Percentiles rank a stretch among this genome's conserved stretches.
These are phyloP conservation scores for Pionites leucogaster DNA, from an alignment of 2,113 vertebrate genomes.

Conservation along the genomic window DNA sequence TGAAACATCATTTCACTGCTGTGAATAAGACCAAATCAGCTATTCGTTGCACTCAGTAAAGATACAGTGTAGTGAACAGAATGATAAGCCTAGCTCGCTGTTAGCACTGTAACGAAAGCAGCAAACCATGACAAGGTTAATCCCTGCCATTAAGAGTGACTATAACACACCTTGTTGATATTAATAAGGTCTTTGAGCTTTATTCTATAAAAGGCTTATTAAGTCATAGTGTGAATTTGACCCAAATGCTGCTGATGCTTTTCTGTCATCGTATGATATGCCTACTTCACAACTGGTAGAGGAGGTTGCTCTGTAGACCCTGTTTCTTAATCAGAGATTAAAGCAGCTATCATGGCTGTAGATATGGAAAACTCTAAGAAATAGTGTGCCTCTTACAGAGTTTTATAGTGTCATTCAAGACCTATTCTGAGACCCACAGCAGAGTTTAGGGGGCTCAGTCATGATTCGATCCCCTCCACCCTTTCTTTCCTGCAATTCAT, in stretches of 20 bases:
- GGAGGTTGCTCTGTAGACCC: background rate
- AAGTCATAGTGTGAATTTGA: conserved; percentile 54
- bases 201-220: conserved; percentile 63
- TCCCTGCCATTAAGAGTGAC: conserved; percentile 64
- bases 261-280: conserved; percentile 18
- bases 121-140: conserved; percentile 69
- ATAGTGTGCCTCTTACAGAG: background rate
- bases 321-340: conserved; percentile 43
- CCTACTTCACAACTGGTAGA: background rate
- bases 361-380: conserved; percentile 18
- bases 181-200: conserved; percentile 65
- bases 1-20: conserved; percentile 60
- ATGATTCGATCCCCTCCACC: background rate
- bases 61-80: conserved; percentile 34
- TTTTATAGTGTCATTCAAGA: background rate
- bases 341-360: conserved; percentile 22
- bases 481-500: background rate
- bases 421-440: background rate
- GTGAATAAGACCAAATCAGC: conserved; percentile 64
- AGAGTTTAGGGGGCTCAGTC: background rate
- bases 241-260: conserved; percentile 48
- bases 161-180: conserved; percentile 66
- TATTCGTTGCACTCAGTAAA: conserved; percentile 48
- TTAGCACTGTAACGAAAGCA: conserved; percentile 53
- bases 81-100: conserved; percentile 37